Evolutionary conservation across 1,140 invertebrate species (phyloP).

Genomic region (Hestina assimilis): DNA sequence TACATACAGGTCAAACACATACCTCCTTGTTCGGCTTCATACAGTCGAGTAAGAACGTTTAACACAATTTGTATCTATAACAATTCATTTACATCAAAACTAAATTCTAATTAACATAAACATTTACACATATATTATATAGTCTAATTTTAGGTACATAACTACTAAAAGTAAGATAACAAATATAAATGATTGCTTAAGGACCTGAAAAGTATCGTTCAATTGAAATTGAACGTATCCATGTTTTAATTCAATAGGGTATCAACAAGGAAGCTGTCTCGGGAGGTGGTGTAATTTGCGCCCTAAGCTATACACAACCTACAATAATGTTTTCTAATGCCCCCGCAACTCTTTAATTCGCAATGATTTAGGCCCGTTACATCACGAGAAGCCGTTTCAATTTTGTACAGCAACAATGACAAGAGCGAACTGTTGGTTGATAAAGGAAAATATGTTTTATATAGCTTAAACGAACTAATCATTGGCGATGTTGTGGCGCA

Average conservation of each 20-base stretch:
- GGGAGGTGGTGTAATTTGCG: neutral
- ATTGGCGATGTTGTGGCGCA: slow-evolving; percentile 4
- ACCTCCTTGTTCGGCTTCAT: too few species aligned
- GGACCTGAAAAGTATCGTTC: neutral
- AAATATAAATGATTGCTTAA: too few species aligned
- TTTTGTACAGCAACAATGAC: neutral
- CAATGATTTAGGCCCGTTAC: neutral
- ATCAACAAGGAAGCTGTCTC: neutral
- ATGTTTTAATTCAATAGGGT: neutral
- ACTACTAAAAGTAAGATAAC: too few species aligned
- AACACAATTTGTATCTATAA: too few species aligned
- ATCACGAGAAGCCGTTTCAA: neutral
- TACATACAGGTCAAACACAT: too few species aligned
- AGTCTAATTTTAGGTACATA: too few species aligned
- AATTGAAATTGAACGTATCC: neutral
- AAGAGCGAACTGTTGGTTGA: neutral
- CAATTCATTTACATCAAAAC: too few species aligned
- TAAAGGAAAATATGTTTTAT: neutral
- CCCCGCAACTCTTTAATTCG: neutral
- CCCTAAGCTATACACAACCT: neutral
- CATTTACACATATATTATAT: too few species aligned
- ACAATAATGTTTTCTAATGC: neutral
- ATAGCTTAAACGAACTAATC: neutral
- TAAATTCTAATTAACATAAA: too few species aligned
- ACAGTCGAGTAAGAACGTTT: too few species aligned